Conservation (phyloP, 1,140 invertebrate genomes). For the Calliopsis andreniformis region DNA sequence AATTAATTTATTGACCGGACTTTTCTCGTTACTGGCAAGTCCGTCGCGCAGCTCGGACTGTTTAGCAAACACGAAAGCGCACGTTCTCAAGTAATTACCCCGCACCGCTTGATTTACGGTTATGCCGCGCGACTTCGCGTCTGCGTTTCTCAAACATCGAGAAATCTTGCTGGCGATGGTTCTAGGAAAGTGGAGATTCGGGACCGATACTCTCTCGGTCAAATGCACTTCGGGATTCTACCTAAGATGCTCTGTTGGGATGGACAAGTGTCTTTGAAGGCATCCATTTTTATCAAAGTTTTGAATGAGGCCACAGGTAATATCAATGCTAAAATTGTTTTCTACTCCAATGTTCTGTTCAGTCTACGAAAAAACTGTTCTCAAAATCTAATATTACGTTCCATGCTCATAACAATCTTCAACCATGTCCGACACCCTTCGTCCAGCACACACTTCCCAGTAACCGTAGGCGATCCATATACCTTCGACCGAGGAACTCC, state of each 20-base stretch:
- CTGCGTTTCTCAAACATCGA: slow-evolving; percentile 27
- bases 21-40: slow-evolving; percentile 47
- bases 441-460: too few species aligned
- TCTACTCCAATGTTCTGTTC: too few species aligned
- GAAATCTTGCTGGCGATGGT: slow-evolving; percentile 7
- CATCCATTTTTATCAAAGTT: background rate
- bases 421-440: too few species aligned
- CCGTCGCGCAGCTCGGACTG: slow-evolving; percentile 16
- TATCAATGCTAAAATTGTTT: too few species aligned
- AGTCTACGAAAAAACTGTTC: too few species aligned
- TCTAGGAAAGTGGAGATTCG: background rate
- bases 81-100: slow-evolving; percentile 49
- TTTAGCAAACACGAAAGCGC: slow-evolving; percentile 49
- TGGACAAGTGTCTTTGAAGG: background rate
- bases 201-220: background rate
- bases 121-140: slow-evolving; percentile 23
- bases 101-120: slow-evolving; percentile 35
- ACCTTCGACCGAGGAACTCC: slow-evolving; percentile 5
- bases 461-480: slow-evolving; percentile 1
- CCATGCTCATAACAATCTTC: too few species aligned
- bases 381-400: too few species aligned
- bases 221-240: background rate
- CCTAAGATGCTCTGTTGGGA: background rate
- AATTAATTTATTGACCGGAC: slow-evolving; percentile 57
- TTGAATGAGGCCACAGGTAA: too few species aligned